Evolutionary conservation across 2,113 vertebrate genomes (phyloP).

Genomic region (Merops nubicus): DNA sequence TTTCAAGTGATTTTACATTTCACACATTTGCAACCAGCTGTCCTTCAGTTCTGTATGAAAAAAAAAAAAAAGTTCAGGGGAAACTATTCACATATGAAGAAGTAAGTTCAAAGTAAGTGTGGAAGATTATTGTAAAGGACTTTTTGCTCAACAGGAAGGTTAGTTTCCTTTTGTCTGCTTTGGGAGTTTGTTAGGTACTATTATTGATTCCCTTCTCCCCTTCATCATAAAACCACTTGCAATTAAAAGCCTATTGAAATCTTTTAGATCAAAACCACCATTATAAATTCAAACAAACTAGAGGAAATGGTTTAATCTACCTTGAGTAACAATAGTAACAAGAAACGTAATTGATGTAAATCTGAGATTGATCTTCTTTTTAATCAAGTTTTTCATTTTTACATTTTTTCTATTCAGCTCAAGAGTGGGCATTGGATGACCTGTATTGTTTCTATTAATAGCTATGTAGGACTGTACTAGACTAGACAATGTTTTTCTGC

Average conservation of each 20-base stretch:
- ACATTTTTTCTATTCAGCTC: neutral
- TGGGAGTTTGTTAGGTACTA: neutral
- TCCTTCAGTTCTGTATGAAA: neutral
- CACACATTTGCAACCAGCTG: neutral
- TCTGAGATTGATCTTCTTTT: neutral
- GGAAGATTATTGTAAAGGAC: neutral
- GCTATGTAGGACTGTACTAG: neutral
- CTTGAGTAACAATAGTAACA: neutral
- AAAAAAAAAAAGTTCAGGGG: neutral
- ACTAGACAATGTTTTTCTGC: neutral
- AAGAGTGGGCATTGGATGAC: neutral
- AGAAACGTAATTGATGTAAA: neutral
- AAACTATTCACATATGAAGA: neutral
- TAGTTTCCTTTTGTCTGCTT: neutral
- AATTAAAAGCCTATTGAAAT: neutral
- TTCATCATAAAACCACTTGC: neutral
- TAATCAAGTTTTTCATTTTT: neutral
- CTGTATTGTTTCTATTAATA: neutral
- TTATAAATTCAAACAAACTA: neutral
- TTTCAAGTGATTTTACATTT: neutral
- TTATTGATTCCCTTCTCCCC: neutral
- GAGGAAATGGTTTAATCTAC: neutral
- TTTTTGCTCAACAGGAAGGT: neutral
- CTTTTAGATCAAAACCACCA: neutral
- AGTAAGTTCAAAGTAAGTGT: neutral